Conservation (phyloP, 2,113 vertebrate species). For the Rhinoderma darwinii region DNA sequence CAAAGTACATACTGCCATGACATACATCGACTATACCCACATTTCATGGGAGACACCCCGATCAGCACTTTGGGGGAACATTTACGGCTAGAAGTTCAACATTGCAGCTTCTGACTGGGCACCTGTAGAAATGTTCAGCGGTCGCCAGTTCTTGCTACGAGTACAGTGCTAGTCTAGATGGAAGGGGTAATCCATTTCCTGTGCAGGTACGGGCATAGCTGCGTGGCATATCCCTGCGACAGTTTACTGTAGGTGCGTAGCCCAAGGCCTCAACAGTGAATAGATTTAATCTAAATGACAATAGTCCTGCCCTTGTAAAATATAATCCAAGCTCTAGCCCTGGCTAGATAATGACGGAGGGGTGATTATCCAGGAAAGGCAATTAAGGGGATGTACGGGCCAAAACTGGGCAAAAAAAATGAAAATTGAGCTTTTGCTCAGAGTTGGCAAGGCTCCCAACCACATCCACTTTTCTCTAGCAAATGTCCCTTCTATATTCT, state of each 20-base stretch:
- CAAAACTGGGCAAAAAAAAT: too few species aligned
- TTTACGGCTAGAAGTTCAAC: neutral
- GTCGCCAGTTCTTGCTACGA: too few species aligned
- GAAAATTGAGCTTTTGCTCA: neutral
- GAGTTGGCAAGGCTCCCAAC: neutral
- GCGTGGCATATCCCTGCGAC: too few species aligned
- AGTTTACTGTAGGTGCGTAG: too few species aligned
- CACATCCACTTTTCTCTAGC: neutral
- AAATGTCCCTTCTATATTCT: slow-evolving; percentile 13
- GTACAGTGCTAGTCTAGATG: too few species aligned
- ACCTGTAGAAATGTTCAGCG: neutral
- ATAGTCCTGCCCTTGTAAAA: too few species aligned
- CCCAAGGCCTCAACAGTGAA: too few species aligned
- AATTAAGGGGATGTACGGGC: too few species aligned
- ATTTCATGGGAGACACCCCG: neutral
- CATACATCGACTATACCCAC: neutral
- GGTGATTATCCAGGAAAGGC: neutral
- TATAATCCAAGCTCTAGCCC: neutral
- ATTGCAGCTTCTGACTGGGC: neutral
- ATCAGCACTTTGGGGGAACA: neutral
- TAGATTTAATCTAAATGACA: too few species aligned
- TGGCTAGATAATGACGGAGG: neutral
- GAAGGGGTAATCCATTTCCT: too few species aligned
- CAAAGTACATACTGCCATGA: neutral
- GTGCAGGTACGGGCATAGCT: too few species aligned